Conservation (phyloP, 2,888 invertebrate genomes). For the Harpalus rubripes region DNA sequence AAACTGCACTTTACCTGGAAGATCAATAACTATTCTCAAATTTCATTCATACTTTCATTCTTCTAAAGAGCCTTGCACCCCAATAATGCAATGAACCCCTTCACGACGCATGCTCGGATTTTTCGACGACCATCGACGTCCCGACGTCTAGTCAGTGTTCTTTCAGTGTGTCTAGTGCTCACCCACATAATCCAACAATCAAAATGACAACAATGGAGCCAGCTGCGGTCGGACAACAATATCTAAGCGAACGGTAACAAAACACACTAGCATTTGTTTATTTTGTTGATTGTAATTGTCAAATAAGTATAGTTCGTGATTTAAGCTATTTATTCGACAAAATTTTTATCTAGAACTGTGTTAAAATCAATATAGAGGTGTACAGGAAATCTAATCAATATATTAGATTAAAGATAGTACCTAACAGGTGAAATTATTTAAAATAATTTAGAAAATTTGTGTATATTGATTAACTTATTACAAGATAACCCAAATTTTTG, state of each 20-base stretch:
- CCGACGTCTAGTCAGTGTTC: conserved; percentile 40
- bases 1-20: neutral
- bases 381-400: conserved; percentile 37
- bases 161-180: conserved; percentile 27
- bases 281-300: neutral
- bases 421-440: conserved; percentile 29
- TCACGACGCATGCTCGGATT: conserved; percentile 17
- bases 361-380: conserved; percentile 45
- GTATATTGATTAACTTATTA: neutral
- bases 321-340: neutral
- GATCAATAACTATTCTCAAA: conserved; percentile 20
- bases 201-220: conserved; percentile 61
- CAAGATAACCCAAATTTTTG: neutral
- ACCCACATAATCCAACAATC: neutral
- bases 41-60: conserved; percentile 19
- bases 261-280: conserved; percentile 1
- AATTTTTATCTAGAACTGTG: conserved; percentile 34
- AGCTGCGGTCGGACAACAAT: conserved; percentile 47
- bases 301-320: neutral
- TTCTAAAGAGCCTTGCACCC: conserved; percentile 27
- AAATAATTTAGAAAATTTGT: neutral
- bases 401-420: conserved; percentile 46
- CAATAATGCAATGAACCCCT: neutral
- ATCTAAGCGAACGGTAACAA: conserved; percentile 54
- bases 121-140: conserved; percentile 46